Conservation (phyloP, 53 echinoderm and acorn worm species). For the Patiria pectinifera region DNA sequence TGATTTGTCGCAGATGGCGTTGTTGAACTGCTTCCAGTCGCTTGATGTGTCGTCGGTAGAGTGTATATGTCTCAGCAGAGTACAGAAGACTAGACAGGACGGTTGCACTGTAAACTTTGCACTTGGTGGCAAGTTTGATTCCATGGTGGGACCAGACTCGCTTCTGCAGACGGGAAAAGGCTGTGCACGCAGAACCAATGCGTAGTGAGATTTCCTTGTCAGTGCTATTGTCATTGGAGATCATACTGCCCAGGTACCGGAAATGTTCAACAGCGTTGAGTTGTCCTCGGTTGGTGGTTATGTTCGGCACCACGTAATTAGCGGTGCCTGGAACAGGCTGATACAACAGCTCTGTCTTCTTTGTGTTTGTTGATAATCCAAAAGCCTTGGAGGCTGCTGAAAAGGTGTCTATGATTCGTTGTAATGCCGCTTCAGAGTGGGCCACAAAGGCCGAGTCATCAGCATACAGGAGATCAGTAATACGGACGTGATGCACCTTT, state of each 20-base stretch:
- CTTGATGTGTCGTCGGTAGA: slow-evolving; percentile 2
- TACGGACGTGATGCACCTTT: slow-evolving; percentile 7
- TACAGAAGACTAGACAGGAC: slow-evolving; percentile 30
- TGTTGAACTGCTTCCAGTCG: background rate
- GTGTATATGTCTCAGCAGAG: slow-evolving; percentile 28
- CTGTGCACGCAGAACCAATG: background rate
- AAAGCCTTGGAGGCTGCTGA: background rate
- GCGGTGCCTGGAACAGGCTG: background rate
- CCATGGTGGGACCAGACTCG: background rate
- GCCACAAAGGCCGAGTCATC: slow-evolving; percentile 59
- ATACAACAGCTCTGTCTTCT: slow-evolving; percentile 54
- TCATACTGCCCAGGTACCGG: too few relatives aligned
- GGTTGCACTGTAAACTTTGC: slow-evolving; percentile 18
- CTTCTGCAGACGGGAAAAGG: background rate
- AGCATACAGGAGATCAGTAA: slow-evolving; percentile 49
- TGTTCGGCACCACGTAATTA: background rate
- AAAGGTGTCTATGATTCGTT: background rate
- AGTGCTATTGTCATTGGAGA: too few relatives aligned
- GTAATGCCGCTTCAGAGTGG: slow-evolving; percentile 47
- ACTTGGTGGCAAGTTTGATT: slow-evolving; percentile 14
- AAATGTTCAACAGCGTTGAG: too few relatives aligned
- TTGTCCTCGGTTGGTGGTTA: too few relatives aligned
- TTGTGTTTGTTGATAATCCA: slow-evolving; percentile 37
- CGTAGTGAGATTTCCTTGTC: too few relatives aligned
- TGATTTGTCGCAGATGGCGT: background rate